Evolutionary conservation across 2,888 invertebrate species (phyloP), one percentile per base, ranked within the genome.

Genomic region (Sycophila texana): DNA sequence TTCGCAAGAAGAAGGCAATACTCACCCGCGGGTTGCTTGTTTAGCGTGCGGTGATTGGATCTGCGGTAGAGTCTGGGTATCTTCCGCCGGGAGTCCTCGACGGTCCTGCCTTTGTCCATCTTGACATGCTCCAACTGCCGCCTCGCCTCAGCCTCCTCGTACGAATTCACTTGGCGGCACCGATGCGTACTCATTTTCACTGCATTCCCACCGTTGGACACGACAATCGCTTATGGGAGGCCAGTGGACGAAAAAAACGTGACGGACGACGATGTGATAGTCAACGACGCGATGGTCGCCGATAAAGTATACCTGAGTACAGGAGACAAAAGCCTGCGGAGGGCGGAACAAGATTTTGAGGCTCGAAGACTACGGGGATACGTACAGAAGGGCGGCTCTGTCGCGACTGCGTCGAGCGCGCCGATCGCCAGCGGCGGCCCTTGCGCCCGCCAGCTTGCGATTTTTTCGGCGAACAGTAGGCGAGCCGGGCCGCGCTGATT

Each of bases 61-160:
- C 57, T 63, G 18, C 18, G 30, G 39, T 47, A 58, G 7, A 80
- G 26, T 16, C 68, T 76, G 4, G 80, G 80, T 58, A 80, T 68
- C 13, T 53, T 63, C 2, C 53, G 22, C 49, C n/a, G 47, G 5
- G 60, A 12, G 4, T 70, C 68, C 2, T 60, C 72, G 10, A 13
- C 39, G 39, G 47, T 22, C 47, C 4, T 65, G 53, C 0, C 51
- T 39, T 2, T 49, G 7, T 67, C 57, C 5, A 71, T 1, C 4
- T 18, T 49, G 51, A 16, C n/a, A 1, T 0, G 47, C 3, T 75
- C 60, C 2, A 71, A 12, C 7, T 53, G 16, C 2, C 5, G 60
- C 2, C 0, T 75, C 71, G 53, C 26, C 1, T 14, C 20, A 0
- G 39, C 14, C 4, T 57, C 30, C 7, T 57, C 18, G 20, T 12